A percentile compares a stretch with the other conserved stretches of the same genome.
These are phyloP conservation scores for Micromussa lordhowensis DNA, from an alignment of 92 coral and sea anemone genomes.

Conservation along the genomic window DNA sequence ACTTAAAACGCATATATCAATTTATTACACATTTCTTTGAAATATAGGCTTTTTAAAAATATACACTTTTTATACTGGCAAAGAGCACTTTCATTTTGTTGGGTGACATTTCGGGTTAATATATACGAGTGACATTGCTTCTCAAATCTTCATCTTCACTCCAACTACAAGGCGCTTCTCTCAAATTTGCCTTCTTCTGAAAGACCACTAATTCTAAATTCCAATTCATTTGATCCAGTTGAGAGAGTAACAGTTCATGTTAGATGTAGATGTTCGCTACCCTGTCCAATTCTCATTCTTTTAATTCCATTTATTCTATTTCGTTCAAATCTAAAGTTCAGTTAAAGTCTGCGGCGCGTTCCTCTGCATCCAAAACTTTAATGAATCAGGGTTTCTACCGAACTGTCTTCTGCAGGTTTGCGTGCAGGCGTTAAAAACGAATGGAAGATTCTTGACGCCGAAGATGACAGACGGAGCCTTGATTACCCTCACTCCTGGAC, in stretches of 20 bases:
- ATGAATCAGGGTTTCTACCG: slow-evolving; percentile 73
- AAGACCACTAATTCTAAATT: no score
- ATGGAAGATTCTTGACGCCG: slow-evolving; percentile 79
- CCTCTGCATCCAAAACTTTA: slow-evolving; percentile 77
- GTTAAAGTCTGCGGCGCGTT: slow-evolving; percentile 17
- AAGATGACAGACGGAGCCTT: slow-evolving; percentile 76
- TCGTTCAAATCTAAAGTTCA: not conserved
- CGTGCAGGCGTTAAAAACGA: slow-evolving; percentile 86
- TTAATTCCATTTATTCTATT: not conserved
- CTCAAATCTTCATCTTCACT: no score
- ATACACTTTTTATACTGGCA: not conserved
- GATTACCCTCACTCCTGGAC: slow-evolving; percentile 89
- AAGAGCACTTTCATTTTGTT: no score
- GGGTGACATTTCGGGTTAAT: no score
- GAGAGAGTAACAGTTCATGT: no score
- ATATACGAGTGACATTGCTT: no score
- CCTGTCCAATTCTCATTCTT: not conserved
- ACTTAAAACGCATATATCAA: not conserved
- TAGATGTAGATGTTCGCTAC: not conserved
- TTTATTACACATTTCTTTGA: not conserved
- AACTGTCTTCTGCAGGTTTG: slow-evolving; percentile 87
- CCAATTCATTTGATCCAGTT: not conserved
- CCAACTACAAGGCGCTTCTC: no score
- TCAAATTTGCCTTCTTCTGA: no score
- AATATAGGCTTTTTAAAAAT: not conserved